Base-by-base conservation (phyloP, 2,888 invertebrate species). In the Sisyra nigra region DNA sequence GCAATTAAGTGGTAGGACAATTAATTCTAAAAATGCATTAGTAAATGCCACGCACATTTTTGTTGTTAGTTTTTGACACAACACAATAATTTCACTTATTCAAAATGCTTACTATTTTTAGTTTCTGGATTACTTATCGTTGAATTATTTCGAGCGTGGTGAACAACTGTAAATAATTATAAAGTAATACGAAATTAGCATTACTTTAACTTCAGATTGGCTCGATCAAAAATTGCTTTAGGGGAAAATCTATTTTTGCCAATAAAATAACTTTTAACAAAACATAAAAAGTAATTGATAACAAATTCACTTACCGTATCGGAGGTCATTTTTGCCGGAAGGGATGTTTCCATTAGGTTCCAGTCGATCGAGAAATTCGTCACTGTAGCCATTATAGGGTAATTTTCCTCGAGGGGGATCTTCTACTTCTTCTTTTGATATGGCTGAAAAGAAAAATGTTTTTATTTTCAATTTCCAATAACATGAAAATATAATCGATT, bases 331-430 rank as follows among this genome's bases (percentile, higher is more conserved):
- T 70, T 88, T 87, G 61, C 85, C 85, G 63, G 80, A 77, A 58
- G 80, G 87, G 69, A 88, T 88, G 71, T 88, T 91, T 58, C 89
- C 89, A 68, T 88, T 91, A 59, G 85, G 87, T 69, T 92, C 91
- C 58, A 89, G 76, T 61, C 88, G 76, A 68, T 91, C 89, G 62
- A 91, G 77, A 71, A 85, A 91, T 71, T 91, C 89, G 60, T 89
- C 89, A 46, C 89, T 89, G 74, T 87, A 91, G 52, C 89, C 89
- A 69, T 89, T 89, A 69, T 85, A 87, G 51, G 86, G 78, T 64
- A 89, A 76, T 72, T 85, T 88, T 60, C 75, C 80, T 60, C 74
- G 54, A 63, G 72, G 60, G 50, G 63, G 62, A 50, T 79, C 80
- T 68, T 85, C 74, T 70, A 79, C 74, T 63, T 91, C 91, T 69